Base-by-base conservation (phyloP, 2,113 vertebrate genomes). In the Bujurquina vittata region DNA sequence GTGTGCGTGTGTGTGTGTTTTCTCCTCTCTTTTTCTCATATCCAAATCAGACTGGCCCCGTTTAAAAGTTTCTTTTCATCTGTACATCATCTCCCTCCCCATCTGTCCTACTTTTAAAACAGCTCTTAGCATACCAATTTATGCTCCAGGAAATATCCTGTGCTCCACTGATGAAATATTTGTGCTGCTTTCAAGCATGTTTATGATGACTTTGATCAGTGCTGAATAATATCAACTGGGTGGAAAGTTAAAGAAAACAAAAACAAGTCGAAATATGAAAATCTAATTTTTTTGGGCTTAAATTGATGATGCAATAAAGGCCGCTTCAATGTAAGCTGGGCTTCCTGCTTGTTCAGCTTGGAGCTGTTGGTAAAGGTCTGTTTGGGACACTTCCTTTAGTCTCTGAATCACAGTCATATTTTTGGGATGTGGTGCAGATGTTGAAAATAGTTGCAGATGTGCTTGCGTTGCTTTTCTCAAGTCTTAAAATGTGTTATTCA, bases 361-460 rank as follows among this genome's bases (percentile, higher is more conserved):
- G 65, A 83, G 62, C 75, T 77, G 77, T 65, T 75, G 75, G 78
- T 77, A 67, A 57, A 84, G 81, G 89, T 84, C 87, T 69, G 80
- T 84, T 92, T 74, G 29, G 86, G 86, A 87, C 69, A 60, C 81
- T 80, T 89, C 69, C 81, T 81, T 72, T 72, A 15, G 83, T 81
- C 80, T 80, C 23, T 88, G 87, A 90, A 88, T 87, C 84, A 80
- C 31, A 31, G 84, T 83, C 77, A 85, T 88, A 90, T 91, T 92
- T 92, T 86, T 86, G 61, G 90, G 89, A 91, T 91, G 89, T 78
- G 91, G 88, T 69, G 81, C 83, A 84, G 75, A 89, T 88, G 89
- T 80, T 74, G 49, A 79, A 88, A 92, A 88, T 77, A 87, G 81
- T 57, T 76, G 23, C 83, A 87, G 84, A 92, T 91, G 82, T 86